phyloP scores from a whole-genome alignment of 2,888 invertebrate genomes.

The Spicauda simplicius region DNA sequence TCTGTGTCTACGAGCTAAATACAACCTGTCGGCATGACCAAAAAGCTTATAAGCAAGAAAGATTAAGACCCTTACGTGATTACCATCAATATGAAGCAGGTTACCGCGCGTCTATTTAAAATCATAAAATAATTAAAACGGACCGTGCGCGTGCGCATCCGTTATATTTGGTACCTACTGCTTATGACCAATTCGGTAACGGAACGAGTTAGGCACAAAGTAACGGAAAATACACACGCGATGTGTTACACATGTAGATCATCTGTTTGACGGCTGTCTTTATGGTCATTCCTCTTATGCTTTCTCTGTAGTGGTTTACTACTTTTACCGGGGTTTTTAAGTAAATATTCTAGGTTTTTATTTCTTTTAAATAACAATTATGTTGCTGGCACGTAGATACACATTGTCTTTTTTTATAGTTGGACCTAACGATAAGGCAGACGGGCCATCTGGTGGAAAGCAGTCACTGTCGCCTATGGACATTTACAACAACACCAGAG shows the following conservation, averaged over 20 bases:
- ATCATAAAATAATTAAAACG: conserved; percentile 56
- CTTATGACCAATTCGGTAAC: conserved; percentile 73
- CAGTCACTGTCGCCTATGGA: too few species aligned
- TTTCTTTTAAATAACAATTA: background rate
- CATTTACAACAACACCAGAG: too few species aligned
- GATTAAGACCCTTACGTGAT: conserved; percentile 22
- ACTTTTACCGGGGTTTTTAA: background rate
- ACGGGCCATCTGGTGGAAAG: too few species aligned
- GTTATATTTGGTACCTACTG: conserved; percentile 47
- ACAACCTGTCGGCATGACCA: background rate
- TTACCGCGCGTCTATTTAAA: conserved; percentile 46
- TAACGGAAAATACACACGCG: conserved; percentile 61
- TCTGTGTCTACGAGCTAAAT: too few species aligned
- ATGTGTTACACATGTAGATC: conserved; percentile 48
- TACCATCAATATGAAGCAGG: conserved; percentile 28
- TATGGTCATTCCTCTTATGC: conserved; percentile 27
- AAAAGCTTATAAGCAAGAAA: background rate
- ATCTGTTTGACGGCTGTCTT: conserved; percentile 48
- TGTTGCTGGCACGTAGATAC: too few species aligned
- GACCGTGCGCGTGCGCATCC: conserved; percentile 58
- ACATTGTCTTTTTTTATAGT: too few species aligned
- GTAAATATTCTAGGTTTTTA: background rate
- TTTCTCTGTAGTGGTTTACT: background rate
- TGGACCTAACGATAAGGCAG: too few species aligned
- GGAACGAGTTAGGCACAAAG: conserved; percentile 57